A percentile compares a stretch with the other conserved stretches of the same genome.
Evolutionary conservation across 1,140 invertebrate species (phyloP).

Genomic region (Proales similis): DNA sequence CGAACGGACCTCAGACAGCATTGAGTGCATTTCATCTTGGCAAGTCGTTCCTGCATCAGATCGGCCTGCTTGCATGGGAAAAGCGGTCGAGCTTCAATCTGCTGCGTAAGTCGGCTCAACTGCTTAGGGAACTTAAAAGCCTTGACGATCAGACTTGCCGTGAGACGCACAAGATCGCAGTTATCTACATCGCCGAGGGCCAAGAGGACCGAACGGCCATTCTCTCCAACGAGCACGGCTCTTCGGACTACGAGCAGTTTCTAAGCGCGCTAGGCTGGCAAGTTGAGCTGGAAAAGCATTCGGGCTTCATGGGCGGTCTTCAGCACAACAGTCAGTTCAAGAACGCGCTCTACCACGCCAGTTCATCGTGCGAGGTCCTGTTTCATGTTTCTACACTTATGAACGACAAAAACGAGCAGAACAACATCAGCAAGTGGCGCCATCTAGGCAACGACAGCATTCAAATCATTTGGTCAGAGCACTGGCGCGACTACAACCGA

Average conservation of each 20-base stretch:
- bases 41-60: constrained; percentile 75
- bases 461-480: constrained; percentile 98
- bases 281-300: constrained; percentile 85
- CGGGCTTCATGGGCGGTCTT: constrained; percentile 89
- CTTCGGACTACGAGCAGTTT: constrained; percentile 82
- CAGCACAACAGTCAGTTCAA: constrained; percentile 78
- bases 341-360: constrained; percentile 91
- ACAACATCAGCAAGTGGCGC: constrained; percentile 65
- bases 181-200: constrained; percentile 91
- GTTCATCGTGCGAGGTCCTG: constrained; percentile 75
- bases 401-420: constrained; percentile 60
- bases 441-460: constrained; percentile 98
- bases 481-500: constrained; percentile 82
- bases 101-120: constrained; percentile 77
- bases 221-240: constrained; percentile 71
- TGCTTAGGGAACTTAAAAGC: constrained; percentile 81
- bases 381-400: constrained; percentile 98
- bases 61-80: constrained; percentile 81
- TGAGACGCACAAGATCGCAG: constrained; percentile 96
- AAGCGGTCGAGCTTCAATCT: constrained; percentile 73
- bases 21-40: constrained; percentile 64
- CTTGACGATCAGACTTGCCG: constrained; percentile 73
- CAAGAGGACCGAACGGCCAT: constrained; percentile 93
- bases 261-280: constrained; percentile 90
- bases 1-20: too few species aligned